Percentiles rank a stretch among this genome's conserved stretches.
phyloP scores from a whole-genome alignment of 2,888 invertebrate species.

The Galerucella pusilla region DNA sequence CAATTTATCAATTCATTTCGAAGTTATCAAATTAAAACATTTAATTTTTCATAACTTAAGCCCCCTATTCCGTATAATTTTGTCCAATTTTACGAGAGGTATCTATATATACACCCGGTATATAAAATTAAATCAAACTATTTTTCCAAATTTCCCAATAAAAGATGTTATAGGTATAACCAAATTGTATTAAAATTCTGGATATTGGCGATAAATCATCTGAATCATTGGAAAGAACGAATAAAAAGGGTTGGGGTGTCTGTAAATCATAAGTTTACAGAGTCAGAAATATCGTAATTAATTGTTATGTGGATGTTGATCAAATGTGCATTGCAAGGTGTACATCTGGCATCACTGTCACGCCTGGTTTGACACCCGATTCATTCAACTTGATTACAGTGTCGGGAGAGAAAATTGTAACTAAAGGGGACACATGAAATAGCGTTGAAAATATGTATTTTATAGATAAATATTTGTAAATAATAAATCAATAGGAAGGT shows the following conservation, averaged over 20 bases:
- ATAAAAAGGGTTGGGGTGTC: slow-evolving; percentile 48
- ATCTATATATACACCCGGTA: too few species aligned
- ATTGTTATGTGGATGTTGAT: slow-evolving; percentile 52
- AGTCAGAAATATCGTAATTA: slow-evolving; percentile 54
- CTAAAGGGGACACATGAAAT: neutral
- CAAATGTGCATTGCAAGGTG: slow-evolving; percentile 49
- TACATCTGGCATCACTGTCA: slow-evolving; percentile 48
- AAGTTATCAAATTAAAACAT: too few species aligned
- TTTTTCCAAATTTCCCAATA: too few species aligned
- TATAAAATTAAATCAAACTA: too few species aligned
- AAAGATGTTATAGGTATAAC: neutral
- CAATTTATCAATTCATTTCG: too few species aligned
- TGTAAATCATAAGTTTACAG: slow-evolving; percentile 53
- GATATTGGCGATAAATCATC: slow-evolving; percentile 13
- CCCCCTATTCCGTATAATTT: too few species aligned
- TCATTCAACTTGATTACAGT: slow-evolving; percentile 35
- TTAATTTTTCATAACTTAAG: too few species aligned
- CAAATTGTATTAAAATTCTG: neutral
- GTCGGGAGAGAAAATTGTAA: slow-evolving; percentile 29
- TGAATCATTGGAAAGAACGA: neutral
- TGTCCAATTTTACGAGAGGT: too few species aligned
- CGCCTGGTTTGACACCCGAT: slow-evolving; percentile 39
- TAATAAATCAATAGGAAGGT: too few species aligned
- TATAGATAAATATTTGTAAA: too few species aligned
- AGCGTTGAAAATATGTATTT: too few species aligned